phyloP scores from a whole-genome alignment of 2,113 vertebrate genomes.

The Entosphenus tridentatus region DNA sequence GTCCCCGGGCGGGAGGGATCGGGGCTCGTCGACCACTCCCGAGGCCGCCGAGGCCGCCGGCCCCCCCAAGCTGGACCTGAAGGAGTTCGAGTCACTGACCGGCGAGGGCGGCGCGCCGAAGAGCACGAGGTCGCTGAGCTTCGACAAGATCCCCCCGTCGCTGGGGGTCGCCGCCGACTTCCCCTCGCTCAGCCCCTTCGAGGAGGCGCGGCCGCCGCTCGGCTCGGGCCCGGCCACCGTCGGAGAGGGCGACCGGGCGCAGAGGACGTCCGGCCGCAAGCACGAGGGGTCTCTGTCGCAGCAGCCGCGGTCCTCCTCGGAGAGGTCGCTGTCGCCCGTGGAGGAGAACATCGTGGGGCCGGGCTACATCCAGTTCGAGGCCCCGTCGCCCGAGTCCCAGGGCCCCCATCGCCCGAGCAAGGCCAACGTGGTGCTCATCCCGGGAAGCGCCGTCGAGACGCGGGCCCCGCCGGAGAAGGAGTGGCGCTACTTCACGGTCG shows the following conservation, averaged over 20 bases:
- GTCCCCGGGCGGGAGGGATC: no score
- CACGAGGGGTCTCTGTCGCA: no score
- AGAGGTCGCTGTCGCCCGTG: not conserved
- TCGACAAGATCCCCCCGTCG: slow-evolving; percentile 20
- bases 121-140: slow-evolving; percentile 7
- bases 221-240: slow-evolving; percentile 19
- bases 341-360: slow-evolving; percentile 1
- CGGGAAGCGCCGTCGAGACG: no score
- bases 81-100: no score
- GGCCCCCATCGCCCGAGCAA: no score
- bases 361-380: not conserved
- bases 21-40: no score
- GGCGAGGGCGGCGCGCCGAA: no score
- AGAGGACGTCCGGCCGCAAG: slow-evolving; percentile 17
- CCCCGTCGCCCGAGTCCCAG: not conserved
- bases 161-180: slow-evolving; percentile 30
- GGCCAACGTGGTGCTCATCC: no score
- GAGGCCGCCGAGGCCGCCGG: no score
- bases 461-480: no score
- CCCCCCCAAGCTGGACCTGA: no score
- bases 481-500: no score
- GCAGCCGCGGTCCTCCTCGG: not conserved
- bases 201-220: slow-evolving; percentile 34
- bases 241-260: slow-evolving; percentile 17
- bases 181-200: slow-evolving; percentile 43